These are phyloP conservation scores for Phylloscopus collybita DNA, from an alignment of 2,797 vertebrate species.

Conservation along the genomic window DNA sequence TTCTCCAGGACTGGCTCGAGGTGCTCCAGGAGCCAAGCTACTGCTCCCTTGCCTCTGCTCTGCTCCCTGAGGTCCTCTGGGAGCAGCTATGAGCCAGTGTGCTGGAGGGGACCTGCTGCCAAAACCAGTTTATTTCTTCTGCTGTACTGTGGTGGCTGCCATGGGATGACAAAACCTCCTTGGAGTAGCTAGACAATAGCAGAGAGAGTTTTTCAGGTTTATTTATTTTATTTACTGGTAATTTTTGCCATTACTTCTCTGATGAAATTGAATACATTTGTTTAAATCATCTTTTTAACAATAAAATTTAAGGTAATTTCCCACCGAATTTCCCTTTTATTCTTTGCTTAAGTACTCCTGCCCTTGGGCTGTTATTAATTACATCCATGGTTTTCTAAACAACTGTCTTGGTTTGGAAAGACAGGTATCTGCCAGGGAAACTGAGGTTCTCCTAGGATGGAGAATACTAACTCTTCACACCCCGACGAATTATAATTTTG, in stretches of 20 bases:
- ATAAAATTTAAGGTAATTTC: neutral
- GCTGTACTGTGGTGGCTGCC: neutral
- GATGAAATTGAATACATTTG: neutral
- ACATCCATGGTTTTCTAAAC: neutral
- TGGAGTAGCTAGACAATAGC: neutral
- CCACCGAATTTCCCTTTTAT: neutral
- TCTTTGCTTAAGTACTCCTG: neutral
- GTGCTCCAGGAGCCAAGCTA: neutral
- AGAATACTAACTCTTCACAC: too few species aligned
- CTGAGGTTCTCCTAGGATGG: too few species aligned
- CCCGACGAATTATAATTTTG: too few species aligned
- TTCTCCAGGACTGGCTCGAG: neutral
- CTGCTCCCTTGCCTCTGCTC: neutral
- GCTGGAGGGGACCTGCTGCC: neutral
- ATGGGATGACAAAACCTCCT: rapidly evolving
- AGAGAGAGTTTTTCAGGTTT: neutral
- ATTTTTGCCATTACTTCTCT: neutral
- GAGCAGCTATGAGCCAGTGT: neutral
- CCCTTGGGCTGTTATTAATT: neutral
- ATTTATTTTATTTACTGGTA: neutral
- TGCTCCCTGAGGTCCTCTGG: neutral
- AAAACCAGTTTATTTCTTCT: neutral
- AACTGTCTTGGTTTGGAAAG: too few species aligned
- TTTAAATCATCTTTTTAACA: neutral
- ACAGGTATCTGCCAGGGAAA: too few species aligned